phyloP scores from a whole-genome alignment of 2,888 invertebrate species.

The Ganaspis brasiliensis region DNA sequence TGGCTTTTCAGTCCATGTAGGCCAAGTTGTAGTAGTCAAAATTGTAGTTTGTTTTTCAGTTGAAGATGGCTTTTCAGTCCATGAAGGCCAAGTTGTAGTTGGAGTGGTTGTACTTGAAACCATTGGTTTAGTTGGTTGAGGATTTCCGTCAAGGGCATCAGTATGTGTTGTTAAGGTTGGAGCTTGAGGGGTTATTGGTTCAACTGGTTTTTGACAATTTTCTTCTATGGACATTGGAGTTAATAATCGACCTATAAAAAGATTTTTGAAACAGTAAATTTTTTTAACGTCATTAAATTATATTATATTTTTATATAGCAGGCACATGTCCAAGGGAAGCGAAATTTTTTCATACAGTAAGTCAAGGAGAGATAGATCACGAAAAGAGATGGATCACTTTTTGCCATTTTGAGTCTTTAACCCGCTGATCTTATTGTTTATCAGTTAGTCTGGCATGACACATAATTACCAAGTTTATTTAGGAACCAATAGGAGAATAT shows the following conservation, averaged over 20 bases:
- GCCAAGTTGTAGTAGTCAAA: slow-evolving; percentile 70
- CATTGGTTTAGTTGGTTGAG: slow-evolving; percentile 67
- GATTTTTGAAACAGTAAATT: no score
- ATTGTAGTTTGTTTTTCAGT: slow-evolving; percentile 55
- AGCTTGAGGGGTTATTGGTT: slow-evolving; percentile 88
- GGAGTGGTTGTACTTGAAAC: slow-evolving; percentile 55
- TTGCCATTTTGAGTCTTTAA: no score
- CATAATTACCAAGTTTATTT: no score
- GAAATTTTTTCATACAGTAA: no score
- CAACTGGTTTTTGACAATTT: slow-evolving; percentile 87
- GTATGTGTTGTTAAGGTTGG: slow-evolving; percentile 88
- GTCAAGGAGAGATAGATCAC: no score
- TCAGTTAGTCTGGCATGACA: no score
- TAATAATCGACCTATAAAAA: slow-evolving; percentile 71
- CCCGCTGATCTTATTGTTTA: no score
- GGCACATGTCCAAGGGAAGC: slow-evolving; percentile 23
- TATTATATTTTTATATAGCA: background rate
- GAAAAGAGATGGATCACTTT: no score
- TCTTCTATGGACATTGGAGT: slow-evolving; percentile 82
- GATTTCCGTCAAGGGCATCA: slow-evolving; percentile 81
- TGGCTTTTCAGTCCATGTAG: slow-evolving; percentile 74
- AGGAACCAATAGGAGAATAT: no score
- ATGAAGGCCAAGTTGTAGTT: slow-evolving; percentile 75
- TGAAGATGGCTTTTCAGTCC: slow-evolving; percentile 70
- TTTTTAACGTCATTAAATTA: no score